Conservation (phyloP, 2,888 invertebrate genomes). For the Ophonus ardosiacus region DNA sequence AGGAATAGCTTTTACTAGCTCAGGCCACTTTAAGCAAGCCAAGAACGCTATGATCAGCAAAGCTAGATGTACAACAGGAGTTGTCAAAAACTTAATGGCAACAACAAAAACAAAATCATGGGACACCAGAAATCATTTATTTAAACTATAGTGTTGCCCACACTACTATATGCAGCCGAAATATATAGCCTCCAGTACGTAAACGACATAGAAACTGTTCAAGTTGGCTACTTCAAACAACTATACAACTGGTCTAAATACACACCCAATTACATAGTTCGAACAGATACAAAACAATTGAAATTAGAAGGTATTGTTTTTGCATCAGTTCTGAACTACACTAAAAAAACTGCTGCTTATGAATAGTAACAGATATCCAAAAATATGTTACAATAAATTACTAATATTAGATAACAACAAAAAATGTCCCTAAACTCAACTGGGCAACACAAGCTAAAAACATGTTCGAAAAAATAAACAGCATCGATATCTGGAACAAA, state of each 20-base stretch:
- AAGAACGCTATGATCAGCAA: not conserved
- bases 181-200: not conserved
- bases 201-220: not conserved
- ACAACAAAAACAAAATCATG: not conserved
- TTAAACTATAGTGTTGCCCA: not conserved
- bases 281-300: not conserved
- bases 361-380: too few relatives aligned
- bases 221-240: not conserved
- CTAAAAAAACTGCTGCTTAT: not conserved
- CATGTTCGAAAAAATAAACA: too few relatives aligned
- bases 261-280: constrained; percentile 2
- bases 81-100: not conserved
- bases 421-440: too few relatives aligned
- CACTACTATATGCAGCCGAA: constrained; percentile 1
- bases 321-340: not conserved
- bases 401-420: too few relatives aligned
- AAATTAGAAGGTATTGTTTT: not conserved
- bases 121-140: not conserved
- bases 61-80: not conserved
- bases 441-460: too few relatives aligned
- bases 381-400: too few relatives aligned
- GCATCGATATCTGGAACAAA: too few relatives aligned
- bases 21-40: not conserved
- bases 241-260: not conserved
- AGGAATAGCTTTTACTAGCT: not conserved